These are phyloP conservation scores for Pomacea maculata DNA, from an alignment of 1,140 invertebrate species.

Conservation along the genomic window DNA sequence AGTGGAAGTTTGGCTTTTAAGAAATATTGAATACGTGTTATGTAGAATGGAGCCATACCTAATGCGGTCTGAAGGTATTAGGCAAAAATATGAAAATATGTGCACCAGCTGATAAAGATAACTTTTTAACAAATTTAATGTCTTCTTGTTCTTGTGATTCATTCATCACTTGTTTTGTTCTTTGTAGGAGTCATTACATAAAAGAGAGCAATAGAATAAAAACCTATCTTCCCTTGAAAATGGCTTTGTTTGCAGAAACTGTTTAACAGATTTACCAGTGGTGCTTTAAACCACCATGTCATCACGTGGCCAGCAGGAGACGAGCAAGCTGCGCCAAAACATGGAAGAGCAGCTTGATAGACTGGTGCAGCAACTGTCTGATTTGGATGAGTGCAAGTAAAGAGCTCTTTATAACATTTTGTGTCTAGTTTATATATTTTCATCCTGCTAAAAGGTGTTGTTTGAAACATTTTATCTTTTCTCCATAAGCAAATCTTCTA, in stretches of 20 bases:
- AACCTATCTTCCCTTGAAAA: background rate
- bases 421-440: background rate
- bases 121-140: too few relatives aligned
- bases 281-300: slow-evolving; percentile 42
- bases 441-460: background rate
- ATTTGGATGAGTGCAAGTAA: slow-evolving; percentile 80
- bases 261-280: background rate
- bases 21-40: too few relatives aligned
- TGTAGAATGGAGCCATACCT: too few relatives aligned
- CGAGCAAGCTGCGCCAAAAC: slow-evolving; percentile 74
- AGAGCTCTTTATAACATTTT: slow-evolving; percentile 9
- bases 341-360: slow-evolving; percentile 78
- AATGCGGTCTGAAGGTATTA: too few relatives aligned
- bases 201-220: background rate
- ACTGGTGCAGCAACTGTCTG: slow-evolving; percentile 76
- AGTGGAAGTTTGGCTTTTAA: too few relatives aligned
- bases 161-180: too few relatives aligned
- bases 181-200: background rate
- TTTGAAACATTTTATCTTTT: background rate
- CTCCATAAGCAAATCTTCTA: background rate
- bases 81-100: too few relatives aligned
- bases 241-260: background rate
- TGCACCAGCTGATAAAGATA: too few relatives aligned
- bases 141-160: too few relatives aligned
- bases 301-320: slow-evolving; percentile 68